phyloP scores from a whole-genome alignment of 1,140 invertebrate genomes.

The Drosophila suzukii region DNA sequence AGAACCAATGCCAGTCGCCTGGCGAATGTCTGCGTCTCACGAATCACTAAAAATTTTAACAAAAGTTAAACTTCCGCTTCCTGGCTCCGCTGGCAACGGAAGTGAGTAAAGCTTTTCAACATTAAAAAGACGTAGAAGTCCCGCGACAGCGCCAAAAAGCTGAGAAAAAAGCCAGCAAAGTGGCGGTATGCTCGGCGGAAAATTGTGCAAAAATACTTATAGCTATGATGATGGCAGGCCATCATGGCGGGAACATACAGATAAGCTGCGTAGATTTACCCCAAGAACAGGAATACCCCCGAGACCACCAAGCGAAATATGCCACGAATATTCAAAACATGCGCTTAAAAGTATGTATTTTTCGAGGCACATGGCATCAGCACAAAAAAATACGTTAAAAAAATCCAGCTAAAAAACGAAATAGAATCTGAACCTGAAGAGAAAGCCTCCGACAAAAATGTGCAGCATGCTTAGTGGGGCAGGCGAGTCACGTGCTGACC shows the following conservation, averaged over 20 bases:
- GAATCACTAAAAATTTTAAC: conserved; percentile 81
- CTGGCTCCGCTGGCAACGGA: conserved; percentile 67
- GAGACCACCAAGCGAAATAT: conserved; percentile 48
- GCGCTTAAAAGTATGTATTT: conserved; percentile 73
- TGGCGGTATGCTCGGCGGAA: conserved; percentile 37
- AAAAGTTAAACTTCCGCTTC: conserved; percentile 83
- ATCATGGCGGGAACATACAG: conserved; percentile 48
- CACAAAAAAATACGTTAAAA: conserved; percentile 16
- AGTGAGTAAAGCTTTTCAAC: conserved; percentile 82
- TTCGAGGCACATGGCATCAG: conserved; percentile 61
- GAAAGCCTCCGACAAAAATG: conserved; percentile 52
- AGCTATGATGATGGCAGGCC: conserved; percentile 40
- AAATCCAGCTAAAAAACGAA: conserved; percentile 1
- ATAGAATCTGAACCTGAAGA: conserved; percentile 27
- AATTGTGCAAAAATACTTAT: conserved; percentile 73
- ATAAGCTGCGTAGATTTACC: conserved; percentile 76
- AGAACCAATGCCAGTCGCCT: conserved; percentile 7
- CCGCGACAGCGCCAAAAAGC: conserved; percentile 62
- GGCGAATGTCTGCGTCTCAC: conserved; percentile 65
- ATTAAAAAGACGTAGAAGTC: conserved; percentile 81
- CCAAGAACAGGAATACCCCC: conserved; percentile 27
- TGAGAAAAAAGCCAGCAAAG: conserved; percentile 21
- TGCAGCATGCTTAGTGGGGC: conserved; percentile 63
- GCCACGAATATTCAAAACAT: conserved; percentile 79
- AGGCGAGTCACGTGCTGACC: conserved; percentile 65